Base-by-base conservation (phyloP, 2,888 invertebrate species). In the Drosophila diplacantha region DNA sequence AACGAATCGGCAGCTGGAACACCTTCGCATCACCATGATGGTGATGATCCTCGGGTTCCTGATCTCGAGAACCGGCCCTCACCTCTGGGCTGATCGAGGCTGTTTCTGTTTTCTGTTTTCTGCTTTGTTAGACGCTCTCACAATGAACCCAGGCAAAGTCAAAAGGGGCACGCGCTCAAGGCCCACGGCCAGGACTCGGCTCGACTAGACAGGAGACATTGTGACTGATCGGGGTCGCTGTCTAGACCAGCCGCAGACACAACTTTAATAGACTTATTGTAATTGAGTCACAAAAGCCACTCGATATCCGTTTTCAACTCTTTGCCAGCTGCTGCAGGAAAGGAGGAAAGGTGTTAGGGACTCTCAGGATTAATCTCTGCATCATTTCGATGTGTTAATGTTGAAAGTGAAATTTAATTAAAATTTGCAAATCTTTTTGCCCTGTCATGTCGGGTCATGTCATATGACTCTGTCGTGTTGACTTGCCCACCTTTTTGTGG, bases 241-340 rank as follows among this genome's bases (percentile, higher is more conserved):
- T 81, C 79, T 83, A 80, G 82, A 80, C 84, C 65, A 49, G 59
- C 61, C 69, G 65, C 80, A 83, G 83, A 84, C 81, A 72, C 51
- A 75, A 72, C 61, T 84, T 82, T 83, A 81, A 81, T 81, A 81
- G 83, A 81, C 81, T 84, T 80, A 84, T 84, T 79, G 78, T 79
- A 79, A 79, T 79, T 79, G 84, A 79, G 84, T 83, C 82, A 83
- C 78, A 83, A 83, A 79, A 79, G 74, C 80, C 83, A 75, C 79
- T 56, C 57, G 59, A 78, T 71, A 81, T 77, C 49, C 66, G 47
- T 65, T 72, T 54, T 52, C 81, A 69, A 64, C 64, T 69, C 54
- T 54, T 69, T 70, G 59, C 35, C 50, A 72, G 60, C 57, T 72
- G 65, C 35, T 26, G 9, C n/a, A 3, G n/a, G n/a, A n/a, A 5